Base-by-base conservation (phyloP, 2,113 vertebrate genomes). In the Bagarius yarrelli region DNA sequence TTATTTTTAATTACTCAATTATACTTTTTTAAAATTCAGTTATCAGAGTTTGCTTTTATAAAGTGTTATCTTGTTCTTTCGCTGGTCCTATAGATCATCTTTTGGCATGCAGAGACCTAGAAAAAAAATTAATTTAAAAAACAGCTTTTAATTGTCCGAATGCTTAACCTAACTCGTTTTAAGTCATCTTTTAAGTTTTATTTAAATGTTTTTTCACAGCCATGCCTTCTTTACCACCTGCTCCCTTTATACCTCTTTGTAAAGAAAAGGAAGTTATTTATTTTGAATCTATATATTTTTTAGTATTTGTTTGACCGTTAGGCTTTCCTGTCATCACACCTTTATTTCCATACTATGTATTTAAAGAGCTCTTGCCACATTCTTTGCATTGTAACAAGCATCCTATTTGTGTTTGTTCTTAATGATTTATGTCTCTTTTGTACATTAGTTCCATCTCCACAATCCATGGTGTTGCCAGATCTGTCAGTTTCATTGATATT, bases 321-420 rank as follows among this genome's bases (percentile, higher is more conserved):
- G 88, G 86, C 89, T 91, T 92, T 91, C 87, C 90, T 90, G 90
- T 93, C 88, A 88, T 91, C 87, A 84, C 91, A 88, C 88, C 90
- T 91, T 91, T 93, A 89, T 92, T 92, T 91, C 89, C 86, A 90
- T 90, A 92, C 92, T 87, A 90, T 91, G 91, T 92, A 92, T 93
- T 93, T 93, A 91, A 93, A 88, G 81, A 91, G 87, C 85, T 91
- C 90, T 88, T 89, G 87, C 91, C 89, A 89, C 86, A 88, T 88
- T 89, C 91, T 90, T 91, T 87, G 85, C 90, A 90, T 90, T 91
- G 90, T 92, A 91, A 89, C 56, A 87, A 85, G 53, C 88, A 89
- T 90, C 85, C 90, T 80, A 55, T 44, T 32, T 76, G 34, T 82
- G 32, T 2, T 52, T 44, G 69, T 76, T 91, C 90, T 84, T 86